Conservation (phyloP, 2,113 vertebrate genomes). For the Aythya baeri region DNA sequence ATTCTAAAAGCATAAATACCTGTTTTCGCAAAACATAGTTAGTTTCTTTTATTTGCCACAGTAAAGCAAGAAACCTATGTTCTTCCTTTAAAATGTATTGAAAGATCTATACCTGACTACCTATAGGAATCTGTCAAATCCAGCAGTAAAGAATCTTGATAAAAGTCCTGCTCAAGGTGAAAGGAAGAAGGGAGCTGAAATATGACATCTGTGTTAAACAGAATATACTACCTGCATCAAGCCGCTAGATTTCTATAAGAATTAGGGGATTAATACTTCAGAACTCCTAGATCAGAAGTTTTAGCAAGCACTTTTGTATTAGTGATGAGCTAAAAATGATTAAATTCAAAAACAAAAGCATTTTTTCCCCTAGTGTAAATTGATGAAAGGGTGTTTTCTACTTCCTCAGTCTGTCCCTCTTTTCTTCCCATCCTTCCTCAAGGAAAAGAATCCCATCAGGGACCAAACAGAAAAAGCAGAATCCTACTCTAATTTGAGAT, state of each 20-base stretch:
- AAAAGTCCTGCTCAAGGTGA: not conserved
- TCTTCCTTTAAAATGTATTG: not conserved
- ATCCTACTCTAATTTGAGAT: not conserved
- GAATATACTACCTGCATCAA: not conserved
- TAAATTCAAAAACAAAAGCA: not conserved
- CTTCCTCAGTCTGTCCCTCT: not conserved
- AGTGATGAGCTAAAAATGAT: not conserved
- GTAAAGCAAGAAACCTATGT: not conserved
- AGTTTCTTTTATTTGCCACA: not conserved
- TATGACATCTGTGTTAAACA: not conserved
- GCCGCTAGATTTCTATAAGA: not conserved
- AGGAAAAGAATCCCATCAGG: not conserved
- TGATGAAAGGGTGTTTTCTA: not conserved
- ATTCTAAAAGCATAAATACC: not conserved
- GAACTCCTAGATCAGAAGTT: not conserved
- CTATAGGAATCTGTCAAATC: not conserved
- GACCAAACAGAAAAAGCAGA: not conserved
- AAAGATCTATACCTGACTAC: not conserved
- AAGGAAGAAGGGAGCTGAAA: not conserved
- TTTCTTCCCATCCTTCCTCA: not conserved
- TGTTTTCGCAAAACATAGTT: not conserved
- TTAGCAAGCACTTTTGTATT: not conserved
- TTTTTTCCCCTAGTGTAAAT: not conserved
- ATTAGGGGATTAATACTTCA: not conserved
- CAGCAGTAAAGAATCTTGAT: not conserved